Conservation (phyloP, 2,797 vertebrate species). For the Acanthurus lineatus region DNA sequence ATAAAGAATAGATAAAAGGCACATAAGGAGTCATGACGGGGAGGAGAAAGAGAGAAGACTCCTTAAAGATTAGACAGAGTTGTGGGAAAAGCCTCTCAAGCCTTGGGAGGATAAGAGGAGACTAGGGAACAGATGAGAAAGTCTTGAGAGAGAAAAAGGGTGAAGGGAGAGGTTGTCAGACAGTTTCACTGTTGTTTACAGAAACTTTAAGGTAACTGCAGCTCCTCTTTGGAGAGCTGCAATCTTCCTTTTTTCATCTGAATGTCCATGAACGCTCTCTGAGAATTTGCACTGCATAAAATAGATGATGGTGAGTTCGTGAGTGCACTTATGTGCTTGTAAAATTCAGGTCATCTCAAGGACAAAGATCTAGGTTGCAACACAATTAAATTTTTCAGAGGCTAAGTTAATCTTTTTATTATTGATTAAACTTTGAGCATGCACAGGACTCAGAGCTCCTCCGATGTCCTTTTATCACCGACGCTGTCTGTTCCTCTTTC, state of each 20-base stretch:
- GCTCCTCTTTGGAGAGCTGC: neutral
- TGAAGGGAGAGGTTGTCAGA: neutral
- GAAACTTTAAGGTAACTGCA: constrained; percentile 16
- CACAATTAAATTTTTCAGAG: neutral
- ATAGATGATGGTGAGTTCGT: neutral
- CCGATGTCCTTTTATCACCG: constrained; percentile 14
- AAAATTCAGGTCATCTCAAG: constrained; percentile 33
- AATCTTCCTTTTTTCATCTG: neutral
- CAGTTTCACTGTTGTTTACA: constrained; percentile 1
- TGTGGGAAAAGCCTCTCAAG: constrained; percentile 43
- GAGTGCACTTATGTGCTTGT: constrained; percentile 9
- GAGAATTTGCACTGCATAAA: constrained; percentile 3
- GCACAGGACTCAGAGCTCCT: constrained; percentile 2
- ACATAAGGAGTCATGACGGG: constrained; percentile 31
- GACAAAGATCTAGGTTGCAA: constrained; percentile 39
- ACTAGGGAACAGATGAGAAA: constrained; percentile 22
- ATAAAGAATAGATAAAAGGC: constrained; percentile 38
- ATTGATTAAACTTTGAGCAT: constrained; percentile 7
- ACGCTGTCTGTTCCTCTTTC: constrained; percentile 7
- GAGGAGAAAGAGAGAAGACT: constrained; percentile 33
- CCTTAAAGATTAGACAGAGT: constrained; percentile 49
- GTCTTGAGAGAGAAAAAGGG: constrained; percentile 14
- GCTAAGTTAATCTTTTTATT: constrained; percentile 3
- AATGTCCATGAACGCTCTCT: neutral
- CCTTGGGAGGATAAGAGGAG: constrained; percentile 27